These are phyloP conservation scores for Ariopsis seemanni DNA, from an alignment of 2,113 vertebrate genomes.

Conservation along the genomic window DNA sequence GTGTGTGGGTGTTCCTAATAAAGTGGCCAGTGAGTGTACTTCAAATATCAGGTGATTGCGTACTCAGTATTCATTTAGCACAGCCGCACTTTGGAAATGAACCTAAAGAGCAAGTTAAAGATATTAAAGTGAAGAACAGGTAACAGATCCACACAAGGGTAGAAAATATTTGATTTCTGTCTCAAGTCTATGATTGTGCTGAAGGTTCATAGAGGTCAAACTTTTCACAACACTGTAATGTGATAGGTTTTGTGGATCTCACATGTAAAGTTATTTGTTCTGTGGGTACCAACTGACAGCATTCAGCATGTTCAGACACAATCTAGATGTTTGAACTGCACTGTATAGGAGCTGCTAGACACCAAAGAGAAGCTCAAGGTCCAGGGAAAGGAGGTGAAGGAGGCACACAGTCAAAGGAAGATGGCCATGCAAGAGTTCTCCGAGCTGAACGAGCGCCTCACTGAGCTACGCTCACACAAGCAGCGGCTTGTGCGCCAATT, in stretches of 20 bases:
- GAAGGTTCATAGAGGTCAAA: not conserved
- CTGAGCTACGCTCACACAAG: constrained; percentile 91
- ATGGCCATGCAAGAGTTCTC: constrained; percentile 96
- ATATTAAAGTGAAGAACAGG: not conserved
- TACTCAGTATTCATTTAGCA: not conserved
- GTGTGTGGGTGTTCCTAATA: no score
- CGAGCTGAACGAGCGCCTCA: constrained; percentile 92
- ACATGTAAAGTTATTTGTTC: not conserved
- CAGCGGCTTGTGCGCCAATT: constrained; percentile 93
- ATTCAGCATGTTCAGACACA: not conserved
- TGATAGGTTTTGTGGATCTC: not conserved
- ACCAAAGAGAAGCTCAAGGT: constrained; percentile 89
- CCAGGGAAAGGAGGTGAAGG: constrained; percentile 97
- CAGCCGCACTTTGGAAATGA: not conserved
- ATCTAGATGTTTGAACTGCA: not conserved
- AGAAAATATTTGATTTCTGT: not conserved
- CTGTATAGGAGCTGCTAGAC: constrained; percentile 81
- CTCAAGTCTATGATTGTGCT: not conserved
- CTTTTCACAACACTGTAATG: not conserved
- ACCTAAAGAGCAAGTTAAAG: not conserved
- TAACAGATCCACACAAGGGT: not conserved
- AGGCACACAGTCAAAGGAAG: constrained; percentile 94
- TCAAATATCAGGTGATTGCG: not conserved
- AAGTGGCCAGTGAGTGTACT: no score
- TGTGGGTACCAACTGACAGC: not conserved